Evolutionary conservation across 1,140 invertebrate species (phyloP), one percentile per base, ranked within the genome.

Genomic region (Vollenhovia emeryi): DNA sequence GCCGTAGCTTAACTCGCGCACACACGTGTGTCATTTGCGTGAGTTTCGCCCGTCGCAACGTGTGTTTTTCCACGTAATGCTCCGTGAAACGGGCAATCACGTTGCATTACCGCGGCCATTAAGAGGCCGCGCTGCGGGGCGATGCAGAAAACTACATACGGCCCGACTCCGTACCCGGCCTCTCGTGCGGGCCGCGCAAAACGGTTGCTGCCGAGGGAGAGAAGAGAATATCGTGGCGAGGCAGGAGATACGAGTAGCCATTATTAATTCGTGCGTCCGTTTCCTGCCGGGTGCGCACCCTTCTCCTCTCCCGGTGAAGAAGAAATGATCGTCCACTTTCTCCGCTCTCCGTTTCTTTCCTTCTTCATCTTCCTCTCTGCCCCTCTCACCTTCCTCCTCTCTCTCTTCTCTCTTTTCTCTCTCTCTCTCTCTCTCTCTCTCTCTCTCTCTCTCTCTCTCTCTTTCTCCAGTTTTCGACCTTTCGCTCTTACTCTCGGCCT

Each of bases 41-140:
- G 84, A 86, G 73, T 86, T 71, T 68, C 69, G 52, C 64, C 45
- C 60, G 45, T 85, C 45, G 73, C 85, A 86, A 87, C 88, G 88
- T 89, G 79, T 73, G 48, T 87, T 90, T 92, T 91, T 91, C 87
- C 89, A 84, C 86, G 88, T 91, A 91, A 92, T 91, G 91, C 83
- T 83, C 87, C 92, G 86, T 91, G 90, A 92, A 92, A 91, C 87
- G 69, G 86, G 73, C 90, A 91, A 91, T 92, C 91, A 89, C 86
- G 87, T 90, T 92, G 84, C 80, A 86, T 90, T 90, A 89, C 84
- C 80, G 84, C 85, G 85, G 84, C 85, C 84, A 85, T 87, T 76
- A 86, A 85, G 55, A 60, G 68, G 80, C 89, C 85, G 84, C 68
- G 90, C 90, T 85, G 87, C 89, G 78, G 86, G 84, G 80, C 73